Percentiles rank a stretch among this genome's conserved stretches.
Conservation (phyloP, 2,113 vertebrate genomes). For the Mastomys coucha region DNA sequence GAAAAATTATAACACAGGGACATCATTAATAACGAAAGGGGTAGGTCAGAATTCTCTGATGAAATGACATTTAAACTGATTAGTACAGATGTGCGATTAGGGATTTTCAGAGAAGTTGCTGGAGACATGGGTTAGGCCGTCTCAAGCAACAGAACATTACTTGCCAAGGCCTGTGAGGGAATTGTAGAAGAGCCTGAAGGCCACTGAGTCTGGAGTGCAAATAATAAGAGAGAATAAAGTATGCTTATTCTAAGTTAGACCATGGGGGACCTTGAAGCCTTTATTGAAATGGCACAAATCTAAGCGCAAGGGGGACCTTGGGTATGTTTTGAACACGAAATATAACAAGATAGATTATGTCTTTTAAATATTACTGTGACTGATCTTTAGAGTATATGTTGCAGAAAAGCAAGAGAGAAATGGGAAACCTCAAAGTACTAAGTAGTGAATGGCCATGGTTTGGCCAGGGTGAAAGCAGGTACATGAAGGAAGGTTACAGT, state of each 20-base stretch:
- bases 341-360: not conserved
- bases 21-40: not conserved
- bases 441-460: not conserved
- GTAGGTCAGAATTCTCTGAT: constrained; percentile 12
- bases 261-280: not conserved
- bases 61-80: not conserved
- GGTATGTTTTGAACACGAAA: not conserved
- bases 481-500: not conserved
- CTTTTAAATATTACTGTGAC: not conserved
- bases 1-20: not conserved
- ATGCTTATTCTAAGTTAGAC: not conserved
- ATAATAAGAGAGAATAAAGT: not conserved
- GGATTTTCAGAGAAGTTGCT: not conserved
- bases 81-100: not conserved
- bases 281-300: not conserved
- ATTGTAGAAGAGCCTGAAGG: not conserved
- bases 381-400: not conserved
- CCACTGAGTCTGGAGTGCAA: not conserved
- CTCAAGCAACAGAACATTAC: not conserved
- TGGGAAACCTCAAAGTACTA: not conserved
- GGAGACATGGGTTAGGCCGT: not conserved
- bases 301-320: not conserved
- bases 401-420: not conserved
- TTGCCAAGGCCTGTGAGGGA: not conserved
- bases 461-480: not conserved